Evolutionary conservation across 2,888 invertebrate genomes (phyloP).

Genomic region (Spisula subtruncata): DNA sequence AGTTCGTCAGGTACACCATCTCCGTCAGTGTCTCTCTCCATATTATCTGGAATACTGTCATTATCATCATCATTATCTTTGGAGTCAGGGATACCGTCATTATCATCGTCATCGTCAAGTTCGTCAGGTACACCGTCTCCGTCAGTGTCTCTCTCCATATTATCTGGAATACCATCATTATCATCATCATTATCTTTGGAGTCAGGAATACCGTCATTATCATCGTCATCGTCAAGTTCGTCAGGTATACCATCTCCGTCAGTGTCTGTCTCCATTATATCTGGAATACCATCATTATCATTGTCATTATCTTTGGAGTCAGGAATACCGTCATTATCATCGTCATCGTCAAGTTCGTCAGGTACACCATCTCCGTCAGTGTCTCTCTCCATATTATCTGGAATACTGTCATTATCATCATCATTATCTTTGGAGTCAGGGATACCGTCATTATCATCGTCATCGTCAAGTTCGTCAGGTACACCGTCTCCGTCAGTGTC

Average conservation of each 20-base stretch:
- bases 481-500: constrained; percentile 85
- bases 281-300: constrained; percentile 82
- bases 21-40: constrained; percentile 81
- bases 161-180: constrained; percentile 79
- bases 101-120: constrained; percentile 79
- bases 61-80: constrained; percentile 80
- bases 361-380: constrained; percentile 34
- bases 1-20: constrained; percentile 83
- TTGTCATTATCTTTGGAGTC: constrained; percentile 78
- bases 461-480: constrained; percentile 77
- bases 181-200: constrained; percentile 74
- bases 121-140: constrained; percentile 58
- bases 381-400: constrained; percentile 73
- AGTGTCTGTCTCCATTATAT: constrained; percentile 78
- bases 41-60: constrained; percentile 79
- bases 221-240: constrained; percentile 73
- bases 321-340: constrained; percentile 83
- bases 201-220: constrained; percentile 80
- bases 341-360: constrained; percentile 76
- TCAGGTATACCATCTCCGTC: constrained; percentile 85
- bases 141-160: constrained; percentile 68
- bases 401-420: constrained; percentile 78
- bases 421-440: constrained; percentile 76
- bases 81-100: constrained; percentile 82
- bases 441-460: constrained; percentile 80